Evolutionary conservation across 1,140 invertebrate genomes (phyloP).

Genomic region (Drosophila sturtevanti): DNA sequence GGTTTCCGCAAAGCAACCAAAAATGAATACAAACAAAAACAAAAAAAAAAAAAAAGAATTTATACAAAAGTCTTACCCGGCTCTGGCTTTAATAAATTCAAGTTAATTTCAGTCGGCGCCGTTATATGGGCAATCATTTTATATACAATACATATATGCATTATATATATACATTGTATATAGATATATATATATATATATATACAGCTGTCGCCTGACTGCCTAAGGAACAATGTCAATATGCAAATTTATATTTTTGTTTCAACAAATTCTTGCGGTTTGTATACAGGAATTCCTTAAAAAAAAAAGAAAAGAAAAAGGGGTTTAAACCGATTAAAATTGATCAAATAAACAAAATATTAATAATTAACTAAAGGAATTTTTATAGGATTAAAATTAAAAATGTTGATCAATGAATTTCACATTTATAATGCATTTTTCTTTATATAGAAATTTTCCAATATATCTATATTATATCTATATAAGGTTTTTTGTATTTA

Average conservation of each 20-base stretch:
- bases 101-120: conserved; percentile 76
- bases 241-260: conserved; percentile 29
- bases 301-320: not conserved
- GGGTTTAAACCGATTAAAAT: not conserved
- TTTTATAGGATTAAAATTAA: not conserved
- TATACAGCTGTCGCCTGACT: conserved; percentile 2
- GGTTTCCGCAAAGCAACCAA: conserved; percentile 41
- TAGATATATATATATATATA: not conserved
- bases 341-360: not conserved
- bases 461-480: no score
- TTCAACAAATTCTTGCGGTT: conserved; percentile 19
- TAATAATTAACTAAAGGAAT: not conserved
- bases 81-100: conserved; percentile 64
- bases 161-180: not conserved
- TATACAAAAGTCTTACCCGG: not conserved
- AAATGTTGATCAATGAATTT: no score
- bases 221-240: conserved; percentile 41
- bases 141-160: not conserved
- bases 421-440: no score
- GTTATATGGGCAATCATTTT: conserved; percentile 59
- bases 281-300: conserved; percentile 7
- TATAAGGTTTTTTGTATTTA: no score
- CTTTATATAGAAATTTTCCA: no score
- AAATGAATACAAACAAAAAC: not conserved
- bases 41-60: not conserved